phyloP scores from a whole-genome alignment of 2,113 vertebrate genomes.

The Phyllostomus hastatus region DNA sequence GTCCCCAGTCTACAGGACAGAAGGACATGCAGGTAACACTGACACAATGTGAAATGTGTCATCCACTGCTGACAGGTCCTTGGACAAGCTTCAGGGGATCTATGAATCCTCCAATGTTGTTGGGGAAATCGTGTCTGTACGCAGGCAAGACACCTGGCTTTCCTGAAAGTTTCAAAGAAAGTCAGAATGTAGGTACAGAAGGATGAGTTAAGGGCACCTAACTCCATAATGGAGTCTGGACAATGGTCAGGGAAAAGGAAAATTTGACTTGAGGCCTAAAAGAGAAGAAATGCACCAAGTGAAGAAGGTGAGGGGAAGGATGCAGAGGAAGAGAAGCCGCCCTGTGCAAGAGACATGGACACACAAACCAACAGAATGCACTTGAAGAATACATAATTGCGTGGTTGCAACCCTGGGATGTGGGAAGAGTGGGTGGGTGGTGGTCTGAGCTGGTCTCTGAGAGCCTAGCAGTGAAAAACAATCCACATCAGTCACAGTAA shows the following conservation, averaged over 20 bases:
- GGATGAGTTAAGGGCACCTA: not conserved
- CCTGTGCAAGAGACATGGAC: not conserved
- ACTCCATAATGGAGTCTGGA: not conserved
- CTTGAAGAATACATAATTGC: not conserved
- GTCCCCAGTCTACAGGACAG: not conserved
- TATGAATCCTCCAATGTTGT: not conserved
- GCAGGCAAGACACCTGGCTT: not conserved
- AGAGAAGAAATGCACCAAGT: not conserved
- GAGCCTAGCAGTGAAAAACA: not conserved
- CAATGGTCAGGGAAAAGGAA: not conserved
- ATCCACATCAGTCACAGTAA: not conserved
- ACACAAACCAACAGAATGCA: not conserved
- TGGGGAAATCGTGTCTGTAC: not conserved
- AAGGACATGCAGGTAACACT: not conserved
- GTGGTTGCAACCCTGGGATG: not conserved
- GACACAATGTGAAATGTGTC: not conserved
- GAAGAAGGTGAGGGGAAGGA: not conserved
- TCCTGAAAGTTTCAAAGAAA: not conserved
- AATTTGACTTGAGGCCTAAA: not conserved
- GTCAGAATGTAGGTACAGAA: not conserved
- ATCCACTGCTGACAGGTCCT: not conserved
- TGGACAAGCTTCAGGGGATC: not conserved
- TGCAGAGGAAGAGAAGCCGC: not conserved
- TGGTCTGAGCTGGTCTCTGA: not conserved
- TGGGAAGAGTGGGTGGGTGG: not conserved